Evolutionary conservation across 2,888 invertebrate species (phyloP), one percentile per base, ranked within the genome.

Genomic region (Drosophila leonis): DNA sequence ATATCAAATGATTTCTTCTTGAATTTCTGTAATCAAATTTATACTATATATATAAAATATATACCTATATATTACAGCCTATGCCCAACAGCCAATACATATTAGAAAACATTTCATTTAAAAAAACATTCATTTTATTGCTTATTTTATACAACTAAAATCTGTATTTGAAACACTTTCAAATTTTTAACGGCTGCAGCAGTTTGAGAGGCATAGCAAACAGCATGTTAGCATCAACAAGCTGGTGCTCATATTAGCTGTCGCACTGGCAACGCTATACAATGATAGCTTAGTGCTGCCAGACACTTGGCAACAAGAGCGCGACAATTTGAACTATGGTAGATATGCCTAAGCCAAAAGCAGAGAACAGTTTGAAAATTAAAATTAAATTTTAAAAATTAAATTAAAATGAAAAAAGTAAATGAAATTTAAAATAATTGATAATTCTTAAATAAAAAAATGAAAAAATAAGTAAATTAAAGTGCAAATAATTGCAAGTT

Each of bases 211-310:
- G 15, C 18, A 39, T 42, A 75, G 46, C 70, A 60, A 0, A 2
- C 49, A 42, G 51, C 27, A 20, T 37, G 1, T 4, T 12, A 27
- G n/a, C 10, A 20, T 7, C 18, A 2, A 0, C 1, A 9, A 9
- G 0, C 0, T 6, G 54, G 54, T 62, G 69, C 7, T 31, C 1
- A 18, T 67, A 37, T 24, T 35, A 66, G 67, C 51, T 59, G 27
- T 1, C 8, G 6, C 13, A 13, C 20, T 71, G 76, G 71, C 71
- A 65, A 0, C 44, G 18, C 48, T 4, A 24, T 0, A 6, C 6
- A n/a, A 15, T 10, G 2, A 10, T 5, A 24, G 6, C 1, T 10
- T 9, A 51, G 59, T 0, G 66, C 33, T 71, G 59, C 52, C 65
- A 55, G 2, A 61, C 12, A 10, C 7, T 10, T 0, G 6, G 0